Conservation (phyloP, 2,888 invertebrate species). For the Eumacrocentrus americanus region DNA sequence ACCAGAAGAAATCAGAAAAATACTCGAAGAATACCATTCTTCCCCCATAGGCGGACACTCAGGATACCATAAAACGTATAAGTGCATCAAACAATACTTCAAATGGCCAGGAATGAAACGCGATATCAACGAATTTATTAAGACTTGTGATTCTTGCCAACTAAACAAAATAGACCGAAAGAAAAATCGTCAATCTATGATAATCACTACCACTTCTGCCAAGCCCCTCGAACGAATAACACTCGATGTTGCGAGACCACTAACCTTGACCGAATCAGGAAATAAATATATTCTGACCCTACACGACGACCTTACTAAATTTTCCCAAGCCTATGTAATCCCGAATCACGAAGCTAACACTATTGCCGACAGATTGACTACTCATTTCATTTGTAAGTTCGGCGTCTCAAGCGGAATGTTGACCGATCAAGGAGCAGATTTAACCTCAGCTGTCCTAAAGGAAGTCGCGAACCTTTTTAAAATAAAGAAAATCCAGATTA, state of each 20-base stretch:
- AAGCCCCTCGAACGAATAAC: conserved; percentile 31
- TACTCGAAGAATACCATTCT: conserved; percentile 27
- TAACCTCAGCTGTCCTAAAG: conserved; percentile 27
- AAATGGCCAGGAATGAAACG: conserved; percentile 36
- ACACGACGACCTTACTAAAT: conserved; percentile 25
- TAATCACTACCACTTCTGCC: conserved; percentile 25
- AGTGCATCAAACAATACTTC: conserved; percentile 32
- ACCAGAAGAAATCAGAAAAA: conserved; percentile 10
- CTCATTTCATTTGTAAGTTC: too few relatives aligned
- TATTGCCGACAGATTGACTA: conserved; percentile 24
- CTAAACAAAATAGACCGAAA: conserved; percentile 15
- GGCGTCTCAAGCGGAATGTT: conserved; percentile 26
- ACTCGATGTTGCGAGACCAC: conserved; percentile 37
- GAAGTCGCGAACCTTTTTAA: conserved; percentile 25
- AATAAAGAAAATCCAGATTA: conserved; percentile 25
- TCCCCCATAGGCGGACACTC: conserved; percentile 27
- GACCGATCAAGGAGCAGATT: conserved; percentile 26
- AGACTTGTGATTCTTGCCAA: conserved; percentile 23
- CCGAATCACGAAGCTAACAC: conserved; percentile 31
- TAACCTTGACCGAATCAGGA: conserved; percentile 25
- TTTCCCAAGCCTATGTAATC: conserved; percentile 15
- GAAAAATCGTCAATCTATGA: conserved; percentile 25
- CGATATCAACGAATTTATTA: conserved; percentile 19
- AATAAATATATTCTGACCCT: conserved; percentile 32
- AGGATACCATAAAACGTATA: conserved; percentile 29